Base-by-base conservation (phyloP, 2,113 vertebrate species). In the Ceuthmochares aereus region DNA sequence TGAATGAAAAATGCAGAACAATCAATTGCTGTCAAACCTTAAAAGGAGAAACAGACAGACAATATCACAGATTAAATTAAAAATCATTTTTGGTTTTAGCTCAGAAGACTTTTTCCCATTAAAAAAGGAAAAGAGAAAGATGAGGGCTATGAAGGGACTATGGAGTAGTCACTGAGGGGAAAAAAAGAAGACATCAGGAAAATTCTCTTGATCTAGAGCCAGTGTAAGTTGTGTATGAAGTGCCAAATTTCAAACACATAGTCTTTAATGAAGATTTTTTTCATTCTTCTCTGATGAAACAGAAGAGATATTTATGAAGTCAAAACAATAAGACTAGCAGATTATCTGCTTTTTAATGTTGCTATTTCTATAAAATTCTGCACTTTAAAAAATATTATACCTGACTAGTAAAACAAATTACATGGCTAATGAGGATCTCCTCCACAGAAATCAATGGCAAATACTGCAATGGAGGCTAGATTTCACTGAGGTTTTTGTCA, bases 191-290 rank as follows among this genome's bases (percentile, higher is more conserved):
- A 20, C 20, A 59, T 79, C 5, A 72, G 42, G 94, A 72, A n/a
- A 94, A 93, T 76, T 17, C 36, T 67, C 58, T 94, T 95, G 56
- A 72, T 95, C 59, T 80, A 86, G 70, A 93, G 30, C 7, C 76
- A 78, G 29, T 82, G 34, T 21, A 69, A 47, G 80, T 60, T 4
- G 32, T 69, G 59, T 95, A n/a, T n/a, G n/a, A 76, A 93, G 45
- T 83, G 23, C 36, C 84, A 93, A 78, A 90, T 64, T 84, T 93
- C 36, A 92, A 74, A 23, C 10, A 60, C 14, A 18, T 30, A 10
- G 2, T 60, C 9, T 92, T 76, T 66, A 84, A 82, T 43, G 5
- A 86, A 80, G 14, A 74, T 52, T 51, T 56, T 36, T 81, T 81
- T 76, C 29, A 58, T 72, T 87, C 20, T 45, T 42, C 23, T 89